Evolutionary conservation across 2,888 invertebrate species (phyloP), one percentile per base, ranked within the genome.

Genomic region (Agonum fuliginosum): DNA sequence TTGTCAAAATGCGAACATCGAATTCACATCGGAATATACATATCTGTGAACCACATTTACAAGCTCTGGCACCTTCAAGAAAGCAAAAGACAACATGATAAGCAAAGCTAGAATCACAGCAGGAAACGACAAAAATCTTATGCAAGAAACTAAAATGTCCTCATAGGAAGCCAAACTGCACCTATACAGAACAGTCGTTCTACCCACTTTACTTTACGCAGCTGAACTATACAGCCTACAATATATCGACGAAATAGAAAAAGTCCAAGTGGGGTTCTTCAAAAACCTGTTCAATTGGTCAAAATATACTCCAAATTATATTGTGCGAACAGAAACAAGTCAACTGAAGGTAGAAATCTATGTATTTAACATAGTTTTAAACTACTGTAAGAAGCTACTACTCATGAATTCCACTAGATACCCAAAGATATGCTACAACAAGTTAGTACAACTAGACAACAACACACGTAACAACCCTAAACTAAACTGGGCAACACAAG

Each of bases 221-320:
- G 58, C 22, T n/a, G 58, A 58, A 58, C 5, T 30, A n/a, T 58
- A 30, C 5, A 58, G 58, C 58, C 24, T 24, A 12, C 10, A 30
- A 22, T 58, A 58, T 10, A 27, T 58, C 2, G 10, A 58, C 3
- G n/a, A 27, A 30, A 19, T 22, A 58, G 58, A 58, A 22, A 24
- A n/a, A 3, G 58, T 58, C 4, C 58, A 58, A 22, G 24, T 24
- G n/a, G 30, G 12, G 12, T 2, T 58, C 14, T 58, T 58, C 22
- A 58, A 58, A 22, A 19, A 24, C 12, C 1, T 58, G 3, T 22
- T 58, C 22, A 30, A 30, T 5, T 58, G 58, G 58, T 30, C 24
- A 22, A 24, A 10, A 22, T 27, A 14, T 17, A 51, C 17, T 2
- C 51, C 51, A 51, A 19, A 51, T 51, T 51, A 51, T 51, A 51